phyloP scores from a whole-genome alignment of 2,888 invertebrate species.

The Lithosia quadra region DNA sequence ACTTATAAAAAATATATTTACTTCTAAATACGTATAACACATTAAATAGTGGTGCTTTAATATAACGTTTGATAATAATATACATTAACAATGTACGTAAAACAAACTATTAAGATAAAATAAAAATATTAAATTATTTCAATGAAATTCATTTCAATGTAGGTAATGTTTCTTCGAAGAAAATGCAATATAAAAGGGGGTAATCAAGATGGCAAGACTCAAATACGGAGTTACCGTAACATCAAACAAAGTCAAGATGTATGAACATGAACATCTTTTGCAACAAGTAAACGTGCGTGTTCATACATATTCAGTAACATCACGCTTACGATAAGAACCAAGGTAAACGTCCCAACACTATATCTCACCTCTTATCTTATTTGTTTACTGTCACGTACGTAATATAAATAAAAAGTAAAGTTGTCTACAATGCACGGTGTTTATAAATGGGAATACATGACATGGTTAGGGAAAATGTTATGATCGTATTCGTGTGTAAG shows the following conservation, averaged over 20 bases:
- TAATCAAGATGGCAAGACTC: too few species aligned
- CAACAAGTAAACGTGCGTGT: slow-evolving; percentile 62
- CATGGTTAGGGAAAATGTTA: not conserved
- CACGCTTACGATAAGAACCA: slow-evolving; percentile 39
- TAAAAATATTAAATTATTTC: too few species aligned
- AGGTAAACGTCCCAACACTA: slow-evolving; percentile 43
- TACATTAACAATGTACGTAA: too few species aligned
- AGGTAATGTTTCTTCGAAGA: too few species aligned
- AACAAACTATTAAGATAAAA: too few species aligned
- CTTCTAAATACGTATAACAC: too few species aligned
- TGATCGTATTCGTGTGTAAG: not conserved
- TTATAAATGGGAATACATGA: not conserved
- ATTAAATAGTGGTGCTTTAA: too few species aligned
- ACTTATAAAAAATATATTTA: too few species aligned
- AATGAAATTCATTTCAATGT: too few species aligned
- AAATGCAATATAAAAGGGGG: too few species aligned
- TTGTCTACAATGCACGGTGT: not conserved
- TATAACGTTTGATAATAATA: too few species aligned
- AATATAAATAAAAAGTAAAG: not conserved
- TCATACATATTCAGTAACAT: slow-evolving; percentile 69
- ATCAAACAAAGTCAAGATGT: not conserved
- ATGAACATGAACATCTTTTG: not conserved
- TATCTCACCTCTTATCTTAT: slow-evolving; percentile 27
- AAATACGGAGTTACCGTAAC: not conserved
- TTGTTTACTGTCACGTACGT: not conserved